Conservation (phyloP, 1,140 invertebrate species). For the Magallana ariakensis region DNA sequence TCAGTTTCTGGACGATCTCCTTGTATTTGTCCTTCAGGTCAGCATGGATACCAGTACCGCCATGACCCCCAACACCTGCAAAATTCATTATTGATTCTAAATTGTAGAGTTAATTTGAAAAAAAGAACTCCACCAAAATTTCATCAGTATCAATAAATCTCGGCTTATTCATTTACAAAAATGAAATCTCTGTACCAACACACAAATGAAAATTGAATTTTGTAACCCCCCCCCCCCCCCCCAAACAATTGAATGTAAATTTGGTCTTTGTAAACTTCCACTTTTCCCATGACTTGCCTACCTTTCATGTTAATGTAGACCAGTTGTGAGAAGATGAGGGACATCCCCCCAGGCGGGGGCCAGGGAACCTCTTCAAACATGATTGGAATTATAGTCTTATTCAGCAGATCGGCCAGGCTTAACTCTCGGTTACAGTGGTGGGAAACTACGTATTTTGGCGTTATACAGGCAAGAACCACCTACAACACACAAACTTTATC, state of each 20-base stretch:
- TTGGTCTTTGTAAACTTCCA: too few relatives aligned
- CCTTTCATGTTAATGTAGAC: conserved; percentile 81
- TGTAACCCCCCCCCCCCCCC: too few relatives aligned
- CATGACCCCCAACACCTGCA: conserved; percentile 81
- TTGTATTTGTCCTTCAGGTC: conserved; percentile 79
- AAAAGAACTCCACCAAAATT: not conserved
- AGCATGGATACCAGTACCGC: conserved; percentile 79
- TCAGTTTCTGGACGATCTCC: conserved; percentile 77
- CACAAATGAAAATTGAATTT: too few relatives aligned
- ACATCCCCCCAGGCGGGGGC: conserved; percentile 81
- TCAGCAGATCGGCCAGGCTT: conserved; percentile 79
- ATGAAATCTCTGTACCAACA: too few relatives aligned
- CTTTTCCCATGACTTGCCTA: conserved; percentile 76
- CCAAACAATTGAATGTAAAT: too few relatives aligned
- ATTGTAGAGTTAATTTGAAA: not conserved
- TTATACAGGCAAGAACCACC: conserved; percentile 79
- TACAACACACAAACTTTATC: conserved; percentile 39
- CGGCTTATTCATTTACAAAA: too few relatives aligned
- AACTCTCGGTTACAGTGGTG: conserved; percentile 80
- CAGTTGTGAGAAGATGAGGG: conserved; percentile 79
- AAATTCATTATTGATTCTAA: not conserved
- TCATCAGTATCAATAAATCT: too few relatives aligned
- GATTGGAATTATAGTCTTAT: conserved; percentile 80
- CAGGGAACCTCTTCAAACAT: conserved; percentile 78
- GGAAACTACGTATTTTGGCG: conserved; percentile 80